Conservation (phyloP, 2,797 vertebrate species). For the Molossus molossus region DNA sequence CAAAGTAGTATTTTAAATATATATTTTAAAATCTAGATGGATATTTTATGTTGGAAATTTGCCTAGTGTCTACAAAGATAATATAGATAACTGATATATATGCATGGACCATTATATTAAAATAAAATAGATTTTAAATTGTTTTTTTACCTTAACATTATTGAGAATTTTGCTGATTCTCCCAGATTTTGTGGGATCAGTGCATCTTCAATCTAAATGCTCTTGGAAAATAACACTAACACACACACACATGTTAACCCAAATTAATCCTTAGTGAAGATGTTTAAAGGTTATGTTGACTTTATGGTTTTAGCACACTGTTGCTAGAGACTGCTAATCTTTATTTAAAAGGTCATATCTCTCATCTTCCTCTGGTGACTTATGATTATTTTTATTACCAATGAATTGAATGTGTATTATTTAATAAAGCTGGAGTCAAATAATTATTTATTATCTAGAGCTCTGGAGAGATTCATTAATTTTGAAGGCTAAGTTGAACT, state of each 20-base stretch:
- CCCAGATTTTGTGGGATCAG: slow-evolving; percentile 64
- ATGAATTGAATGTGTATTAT: slow-evolving; percentile 82
- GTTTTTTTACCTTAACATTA: slow-evolving; percentile 63
- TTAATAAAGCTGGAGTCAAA: slow-evolving; percentile 84
- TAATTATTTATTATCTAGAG: slow-evolving; percentile 77
- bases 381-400: slow-evolving; percentile 88
- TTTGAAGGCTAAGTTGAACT: slow-evolving; percentile 82
- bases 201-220: slow-evolving; percentile 12
- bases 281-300: slow-evolving; percentile 87
- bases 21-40: not conserved
- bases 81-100: slow-evolving; percentile 79
- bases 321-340: slow-evolving; percentile 86
- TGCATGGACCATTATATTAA: slow-evolving; percentile 50
- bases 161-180: slow-evolving; percentile 73
- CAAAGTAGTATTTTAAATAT: not conserved
- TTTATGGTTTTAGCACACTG: slow-evolving; percentile 82
- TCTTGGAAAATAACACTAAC: slow-evolving; percentile 61
- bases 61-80: slow-evolving; percentile 67
- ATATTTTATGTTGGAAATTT: slow-evolving; percentile 70
- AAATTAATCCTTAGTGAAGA: slow-evolving; percentile 83
- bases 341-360: slow-evolving; percentile 89
- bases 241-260: not conserved
- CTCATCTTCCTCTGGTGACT: slow-evolving; percentile 83
- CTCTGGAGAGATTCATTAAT: slow-evolving; percentile 73
- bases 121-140: slow-evolving; percentile 6